A percentile compares a stretch with the other conserved stretches of the same genome.
Conservation (phyloP, 37 sponge, comb jelly and placozoan genomes). For the Eunapius fragilis region DNA sequence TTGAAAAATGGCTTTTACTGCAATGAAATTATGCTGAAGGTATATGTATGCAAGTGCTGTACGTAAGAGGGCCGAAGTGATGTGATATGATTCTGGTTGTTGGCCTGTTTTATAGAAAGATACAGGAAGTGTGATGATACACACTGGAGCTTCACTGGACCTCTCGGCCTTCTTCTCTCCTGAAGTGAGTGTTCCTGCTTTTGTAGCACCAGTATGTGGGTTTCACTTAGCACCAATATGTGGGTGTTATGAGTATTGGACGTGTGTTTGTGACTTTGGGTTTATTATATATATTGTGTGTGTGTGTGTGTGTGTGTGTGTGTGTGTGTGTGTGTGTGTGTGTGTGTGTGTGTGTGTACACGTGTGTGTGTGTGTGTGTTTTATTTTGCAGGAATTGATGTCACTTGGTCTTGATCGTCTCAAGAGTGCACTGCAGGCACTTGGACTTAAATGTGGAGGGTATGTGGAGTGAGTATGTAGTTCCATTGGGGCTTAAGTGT, state of each 20-base stretch:
- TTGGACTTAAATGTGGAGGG: constrained; percentile 98
- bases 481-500: not conserved
- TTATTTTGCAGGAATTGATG: constrained; percentile 70
- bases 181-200: constrained; percentile 35
- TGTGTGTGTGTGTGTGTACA: not conserved
- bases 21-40: no score
- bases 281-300: no score
- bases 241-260: not conserved
- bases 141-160: constrained; percentile 89
- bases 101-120: constrained; percentile 73
- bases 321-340: not conserved
- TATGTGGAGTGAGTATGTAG: constrained; percentile 19
- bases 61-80: no score
- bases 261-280: constrained; percentile 3
- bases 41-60: no score
- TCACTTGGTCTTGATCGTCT: constrained; percentile 95
- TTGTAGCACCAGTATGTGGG: not conserved
- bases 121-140: constrained; percentile 93
- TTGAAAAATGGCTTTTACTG: no score
- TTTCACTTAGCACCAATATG: not conserved
- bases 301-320: no score
- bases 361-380: not conserved
- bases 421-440: constrained; percentile 93
- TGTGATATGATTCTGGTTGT: no score
- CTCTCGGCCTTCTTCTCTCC: constrained; percentile 93